Evolutionary conservation across 2,888 invertebrate species (phyloP).

Genomic region (Sarcophaga rosellei): DNA sequence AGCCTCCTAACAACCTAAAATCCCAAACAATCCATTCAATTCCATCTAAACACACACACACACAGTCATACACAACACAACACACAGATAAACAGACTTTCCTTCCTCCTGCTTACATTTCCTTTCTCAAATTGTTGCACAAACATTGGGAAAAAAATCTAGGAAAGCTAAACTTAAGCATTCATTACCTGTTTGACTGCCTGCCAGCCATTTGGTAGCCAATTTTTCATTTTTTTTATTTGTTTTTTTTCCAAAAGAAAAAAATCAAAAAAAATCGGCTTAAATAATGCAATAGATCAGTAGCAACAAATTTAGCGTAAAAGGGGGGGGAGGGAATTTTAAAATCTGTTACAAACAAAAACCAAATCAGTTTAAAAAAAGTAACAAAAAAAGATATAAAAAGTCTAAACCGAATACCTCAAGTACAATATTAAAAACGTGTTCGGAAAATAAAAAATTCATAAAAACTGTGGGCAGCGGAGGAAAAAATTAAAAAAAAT

Average conservation of each 20-base stretch:
- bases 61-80: not conserved
- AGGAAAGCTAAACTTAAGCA: not conserved
- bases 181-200: not conserved
- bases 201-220: not conserved
- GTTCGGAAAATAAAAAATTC: not conserved
- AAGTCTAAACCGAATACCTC: too few species aligned
- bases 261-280: slow-evolving; percentile 22
- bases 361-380: not conserved
- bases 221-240: slow-evolving; percentile 32
- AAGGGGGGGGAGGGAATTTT: not conserved
- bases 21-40: not conserved
- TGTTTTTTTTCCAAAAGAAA: not conserved
- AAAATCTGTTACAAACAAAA: slow-evolving; percentile 8
- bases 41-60: not conserved
- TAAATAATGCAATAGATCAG: slow-evolving; percentile 36
- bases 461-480: not conserved
- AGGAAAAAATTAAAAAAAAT: too few species aligned
- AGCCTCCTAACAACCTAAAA: too few species aligned
- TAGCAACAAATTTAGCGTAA: slow-evolving; percentile 29
- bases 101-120: not conserved
- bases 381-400: not conserved
- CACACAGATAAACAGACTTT: not conserved
- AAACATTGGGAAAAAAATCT: not conserved
- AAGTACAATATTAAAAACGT: not conserved
- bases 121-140: slow-evolving; percentile 16